A percentile compares a stretch with the other conserved stretches of the same genome.
Conservation (phyloP, 2,113 vertebrate genomes). For the Apus apus region DNA sequence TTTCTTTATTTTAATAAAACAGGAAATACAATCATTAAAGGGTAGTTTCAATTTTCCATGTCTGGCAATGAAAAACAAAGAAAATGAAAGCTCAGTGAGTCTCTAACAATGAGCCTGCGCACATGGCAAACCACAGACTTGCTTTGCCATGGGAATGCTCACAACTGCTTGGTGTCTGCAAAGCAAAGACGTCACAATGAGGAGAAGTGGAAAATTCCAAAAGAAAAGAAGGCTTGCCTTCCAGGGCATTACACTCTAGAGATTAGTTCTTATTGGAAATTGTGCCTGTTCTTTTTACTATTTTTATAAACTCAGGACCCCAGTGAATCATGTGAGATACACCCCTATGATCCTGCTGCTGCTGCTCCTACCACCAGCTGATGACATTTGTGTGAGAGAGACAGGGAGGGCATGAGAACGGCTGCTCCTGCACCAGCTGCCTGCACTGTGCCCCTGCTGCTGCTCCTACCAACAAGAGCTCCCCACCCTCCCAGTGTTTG, state of each 20-base stretch:
- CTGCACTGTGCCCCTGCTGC: neutral
- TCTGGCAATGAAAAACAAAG: conserved; percentile 4
- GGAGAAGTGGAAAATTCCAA: conserved; percentile 60
- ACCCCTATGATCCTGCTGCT: neutral
- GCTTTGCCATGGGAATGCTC: conserved; percentile 52
- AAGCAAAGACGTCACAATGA: neutral
- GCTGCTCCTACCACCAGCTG: conserved; percentile 4
- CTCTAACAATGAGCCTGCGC: neutral
- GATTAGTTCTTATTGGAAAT: conserved; percentile 41
- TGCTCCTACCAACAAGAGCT: neutral
- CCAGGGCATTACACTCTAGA: conserved; percentile 50
- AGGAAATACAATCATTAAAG: neutral
- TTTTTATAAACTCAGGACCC: conserved; percentile 31
- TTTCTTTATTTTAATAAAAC: conserved; percentile 18
- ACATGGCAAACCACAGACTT: conserved; percentile 38
- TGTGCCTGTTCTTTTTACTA: neutral
- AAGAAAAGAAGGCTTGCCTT: conserved; percentile 37
- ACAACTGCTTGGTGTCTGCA: conserved; percentile 34
- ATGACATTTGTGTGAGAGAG: neutral
- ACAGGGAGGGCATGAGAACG: neutral
- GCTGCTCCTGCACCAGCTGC: conserved; percentile 19
- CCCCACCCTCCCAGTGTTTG: neutral
- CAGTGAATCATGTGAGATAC: neutral
- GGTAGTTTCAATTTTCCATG: neutral
- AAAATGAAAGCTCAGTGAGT: conserved; percentile 36